Conservation (phyloP, 2,797 vertebrate genomes). For the Chaunax sp. region DNA sequence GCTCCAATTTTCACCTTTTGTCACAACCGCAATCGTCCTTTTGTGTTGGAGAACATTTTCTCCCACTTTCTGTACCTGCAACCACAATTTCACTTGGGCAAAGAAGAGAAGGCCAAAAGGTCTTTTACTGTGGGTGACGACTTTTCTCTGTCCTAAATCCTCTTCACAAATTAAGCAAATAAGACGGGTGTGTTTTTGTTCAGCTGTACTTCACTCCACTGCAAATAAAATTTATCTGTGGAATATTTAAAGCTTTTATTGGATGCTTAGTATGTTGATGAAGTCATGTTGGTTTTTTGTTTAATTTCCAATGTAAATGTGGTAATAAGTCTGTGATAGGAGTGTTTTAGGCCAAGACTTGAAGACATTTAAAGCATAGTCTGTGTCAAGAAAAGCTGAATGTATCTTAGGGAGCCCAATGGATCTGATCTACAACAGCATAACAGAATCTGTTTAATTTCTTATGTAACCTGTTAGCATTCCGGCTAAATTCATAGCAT, state of each 20-base stretch:
- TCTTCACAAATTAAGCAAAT: slow-evolving; percentile 4
- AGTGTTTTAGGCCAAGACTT: too few species aligned
- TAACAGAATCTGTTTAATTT: too few species aligned
- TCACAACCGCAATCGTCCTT: slow-evolving; percentile 15
- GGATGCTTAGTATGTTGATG: slow-evolving; percentile 12
- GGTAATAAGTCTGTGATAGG: not conserved
- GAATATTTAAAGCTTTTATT: not conserved
- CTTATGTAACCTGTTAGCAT: too few species aligned
- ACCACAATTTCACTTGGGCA: slow-evolving; percentile 10
- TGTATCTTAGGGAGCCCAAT: too few species aligned
- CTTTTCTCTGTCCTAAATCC: not conserved
- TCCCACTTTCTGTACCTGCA: not conserved
- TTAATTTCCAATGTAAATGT: slow-evolving; percentile 18
- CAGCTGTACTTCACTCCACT: not conserved
- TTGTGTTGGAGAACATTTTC: slow-evolving; percentile 32
- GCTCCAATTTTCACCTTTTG: slow-evolving; percentile 35
- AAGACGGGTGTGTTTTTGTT: not conserved
- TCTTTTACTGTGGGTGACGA: not conserved
- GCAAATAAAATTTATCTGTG: not conserved
- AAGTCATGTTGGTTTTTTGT: not conserved
- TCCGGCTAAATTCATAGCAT: too few species aligned
- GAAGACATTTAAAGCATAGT: too few species aligned
- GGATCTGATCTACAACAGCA: too few species aligned
- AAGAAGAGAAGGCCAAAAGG: not conserved
- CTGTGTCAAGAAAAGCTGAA: too few species aligned